These are phyloP conservation scores for Drosophila prolongata DNA, from an alignment of 2,888 invertebrate genomes.

Conservation along the genomic window DNA sequence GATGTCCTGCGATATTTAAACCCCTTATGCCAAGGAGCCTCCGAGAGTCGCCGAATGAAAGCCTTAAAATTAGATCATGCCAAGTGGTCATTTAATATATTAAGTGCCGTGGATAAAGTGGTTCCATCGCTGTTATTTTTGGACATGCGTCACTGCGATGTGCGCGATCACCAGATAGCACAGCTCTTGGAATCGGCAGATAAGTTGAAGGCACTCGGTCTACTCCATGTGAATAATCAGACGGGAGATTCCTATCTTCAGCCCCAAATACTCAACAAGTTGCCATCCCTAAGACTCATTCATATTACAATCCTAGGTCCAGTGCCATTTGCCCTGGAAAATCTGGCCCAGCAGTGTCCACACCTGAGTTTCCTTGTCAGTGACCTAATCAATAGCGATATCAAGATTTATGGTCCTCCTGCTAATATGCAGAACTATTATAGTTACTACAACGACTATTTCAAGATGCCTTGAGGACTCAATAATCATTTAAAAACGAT, in stretches of 20 bases:
- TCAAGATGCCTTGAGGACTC: slow-evolving; percentile 3
- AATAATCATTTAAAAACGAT: background rate
- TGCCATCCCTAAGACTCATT: slow-evolving; percentile 42
- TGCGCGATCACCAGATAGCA: slow-evolving; percentile 40
- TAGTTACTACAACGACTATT: slow-evolving; percentile 23
- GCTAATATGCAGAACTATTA: slow-evolving; percentile 16
- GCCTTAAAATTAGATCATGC: slow-evolving; percentile 54
- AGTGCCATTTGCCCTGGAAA: slow-evolving; percentile 9
- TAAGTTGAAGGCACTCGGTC: slow-evolving; percentile 30
- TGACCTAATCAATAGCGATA: slow-evolving; percentile 25
- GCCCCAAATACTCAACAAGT: slow-evolving; percentile 19
- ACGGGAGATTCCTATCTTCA: slow-evolving; percentile 36
- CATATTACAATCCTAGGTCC: slow-evolving; percentile 43
- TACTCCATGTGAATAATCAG: slow-evolving; percentile 42
- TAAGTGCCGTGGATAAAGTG: slow-evolving; percentile 36
- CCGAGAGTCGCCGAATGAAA: slow-evolving; percentile 29
- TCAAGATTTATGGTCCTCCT: slow-evolving; percentile 42
- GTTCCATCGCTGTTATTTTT: slow-evolving; percentile 39
- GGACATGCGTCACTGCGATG: slow-evolving; percentile 55
- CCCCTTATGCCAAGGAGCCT: slow-evolving; percentile 45
- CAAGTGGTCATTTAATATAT: slow-evolving; percentile 28
- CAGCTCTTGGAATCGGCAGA: slow-evolving; percentile 39
- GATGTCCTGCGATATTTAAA: slow-evolving; percentile 24
- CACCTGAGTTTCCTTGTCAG: slow-evolving; percentile 42
- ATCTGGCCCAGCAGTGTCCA: slow-evolving; percentile 31